These are phyloP conservation scores for Bombus picipes DNA, from an alignment of 1,140 invertebrate species.

Conservation along the genomic window DNA sequence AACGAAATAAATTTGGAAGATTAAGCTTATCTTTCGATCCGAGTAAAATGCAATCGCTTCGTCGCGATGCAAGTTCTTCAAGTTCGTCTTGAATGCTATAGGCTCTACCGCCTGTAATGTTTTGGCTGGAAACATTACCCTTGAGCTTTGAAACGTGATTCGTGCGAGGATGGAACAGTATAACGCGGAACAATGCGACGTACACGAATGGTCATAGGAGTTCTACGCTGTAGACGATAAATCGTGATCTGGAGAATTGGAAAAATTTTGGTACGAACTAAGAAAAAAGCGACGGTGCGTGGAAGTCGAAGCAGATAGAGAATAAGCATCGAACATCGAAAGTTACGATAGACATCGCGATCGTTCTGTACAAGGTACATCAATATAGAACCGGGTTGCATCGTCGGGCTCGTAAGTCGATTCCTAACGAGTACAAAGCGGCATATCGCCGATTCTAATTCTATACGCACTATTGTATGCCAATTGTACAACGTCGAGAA, in stretches of 20 bases:
- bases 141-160: too few relatives aligned
- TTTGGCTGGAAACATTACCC: not conserved
- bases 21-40: accelerated
- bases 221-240: too few relatives aligned
- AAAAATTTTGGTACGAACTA: not conserved
- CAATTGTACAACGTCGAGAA: slow-evolving; percentile 46
- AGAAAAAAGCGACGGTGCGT: not conserved
- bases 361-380: not conserved
- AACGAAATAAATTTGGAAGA: not conserved
- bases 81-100: too few relatives aligned
- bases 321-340: not conserved
- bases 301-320: not conserved
- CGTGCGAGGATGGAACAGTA: too few relatives aligned
- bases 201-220: too few relatives aligned
- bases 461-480: slow-evolving; percentile 55
- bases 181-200: too few relatives aligned
- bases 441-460: slow-evolving; percentile 52
- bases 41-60: not conserved
- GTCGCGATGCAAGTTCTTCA: not conserved
- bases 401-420: slow-evolving; percentile 50
- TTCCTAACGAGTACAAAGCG: slow-evolving; percentile 55
- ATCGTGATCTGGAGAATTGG: not conserved
- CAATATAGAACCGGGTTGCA: slow-evolving; percentile 3
- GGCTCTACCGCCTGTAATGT: not conserved
- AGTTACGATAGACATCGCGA: not conserved